Evolutionary conservation across 2,113 vertebrate genomes (phyloP).

Genomic region (Hemibates koningsi): DNA sequence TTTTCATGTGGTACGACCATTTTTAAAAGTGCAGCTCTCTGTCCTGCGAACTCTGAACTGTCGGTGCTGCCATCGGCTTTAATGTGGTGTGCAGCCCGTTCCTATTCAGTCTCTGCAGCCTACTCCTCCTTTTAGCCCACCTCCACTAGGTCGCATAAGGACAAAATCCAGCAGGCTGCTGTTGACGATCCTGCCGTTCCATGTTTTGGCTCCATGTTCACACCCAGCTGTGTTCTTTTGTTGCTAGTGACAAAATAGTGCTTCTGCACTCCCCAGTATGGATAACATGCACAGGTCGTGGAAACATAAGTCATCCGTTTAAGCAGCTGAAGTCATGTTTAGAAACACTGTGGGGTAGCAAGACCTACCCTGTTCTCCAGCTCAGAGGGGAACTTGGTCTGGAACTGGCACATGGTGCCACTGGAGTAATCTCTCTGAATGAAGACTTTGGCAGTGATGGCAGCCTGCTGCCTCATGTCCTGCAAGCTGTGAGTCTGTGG

Average conservation of each 20-base stretch:
- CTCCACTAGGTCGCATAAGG: conserved; percentile 15
- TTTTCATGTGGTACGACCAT: conserved; percentile 38
- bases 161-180: not conserved
- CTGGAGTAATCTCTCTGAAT: conserved; percentile 94
- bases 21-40: conserved; percentile 21
- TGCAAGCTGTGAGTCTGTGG: conserved; percentile 86
- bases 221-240: not conserved
- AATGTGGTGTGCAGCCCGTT: conserved; percentile 19
- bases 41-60: conserved; percentile 29
- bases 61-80: not conserved
- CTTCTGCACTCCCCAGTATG: not conserved
- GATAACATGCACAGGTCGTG: not conserved
- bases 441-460: conserved; percentile 91
- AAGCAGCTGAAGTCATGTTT: not conserved
- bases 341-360: not conserved
- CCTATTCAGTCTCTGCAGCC: not conserved
- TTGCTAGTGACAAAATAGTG: not conserved
- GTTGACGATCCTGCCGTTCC: not conserved
- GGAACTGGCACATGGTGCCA: conserved; percentile 95
- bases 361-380: conserved; percentile 88
- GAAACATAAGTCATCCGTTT: not conserved
- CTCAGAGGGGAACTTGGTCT: conserved; percentile 92
- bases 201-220: not conserved
- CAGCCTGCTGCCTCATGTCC: conserved; percentile 87
- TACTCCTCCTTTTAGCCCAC: not conserved